phyloP scores from a whole-genome alignment of 2,888 invertebrate genomes.

The Macropis europaea region DNA sequence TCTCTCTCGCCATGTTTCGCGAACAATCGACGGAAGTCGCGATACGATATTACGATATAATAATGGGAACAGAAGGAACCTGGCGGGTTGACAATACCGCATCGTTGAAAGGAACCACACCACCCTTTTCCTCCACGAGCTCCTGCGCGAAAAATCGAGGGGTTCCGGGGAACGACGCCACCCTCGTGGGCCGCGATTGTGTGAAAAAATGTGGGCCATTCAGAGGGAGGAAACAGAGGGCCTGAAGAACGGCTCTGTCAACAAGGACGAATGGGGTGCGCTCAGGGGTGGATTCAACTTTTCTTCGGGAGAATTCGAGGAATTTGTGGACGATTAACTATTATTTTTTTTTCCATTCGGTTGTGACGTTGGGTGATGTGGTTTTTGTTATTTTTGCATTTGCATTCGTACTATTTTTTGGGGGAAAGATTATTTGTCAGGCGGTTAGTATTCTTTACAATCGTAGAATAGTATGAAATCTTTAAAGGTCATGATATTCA shows the following conservation, averaged over 20 bases:
- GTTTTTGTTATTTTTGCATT: too few species aligned
- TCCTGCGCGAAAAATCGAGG: conserved; percentile 39
- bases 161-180: conserved; percentile 14
- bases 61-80: conserved; percentile 38
- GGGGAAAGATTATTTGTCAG: too few species aligned
- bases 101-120: conserved; percentile 10
- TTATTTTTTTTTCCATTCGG: too few species aligned
- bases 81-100: conserved; percentile 39
- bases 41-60: conserved; percentile 54
- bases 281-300: conserved; percentile 30
- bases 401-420: too few species aligned
- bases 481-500: too few species aligned
- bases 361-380: too few species aligned
- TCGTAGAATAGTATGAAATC: too few species aligned
- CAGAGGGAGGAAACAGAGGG: conserved; percentile 25
- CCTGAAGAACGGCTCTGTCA: conserved; percentile 43
- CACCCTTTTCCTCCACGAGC: conserved; percentile 25
- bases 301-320: background rate
- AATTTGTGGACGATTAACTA: too few species aligned
- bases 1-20: too few species aligned
- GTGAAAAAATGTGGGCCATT: conserved; percentile 57
- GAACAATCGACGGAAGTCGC: conserved; percentile 53
- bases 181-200: conserved; percentile 44
- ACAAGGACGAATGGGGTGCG: conserved; percentile 25
- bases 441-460: too few species aligned